These are phyloP conservation scores for Microplitis deprimator DNA, from an alignment of 2,888 invertebrate genomes.

Conservation along the genomic window DNA sequence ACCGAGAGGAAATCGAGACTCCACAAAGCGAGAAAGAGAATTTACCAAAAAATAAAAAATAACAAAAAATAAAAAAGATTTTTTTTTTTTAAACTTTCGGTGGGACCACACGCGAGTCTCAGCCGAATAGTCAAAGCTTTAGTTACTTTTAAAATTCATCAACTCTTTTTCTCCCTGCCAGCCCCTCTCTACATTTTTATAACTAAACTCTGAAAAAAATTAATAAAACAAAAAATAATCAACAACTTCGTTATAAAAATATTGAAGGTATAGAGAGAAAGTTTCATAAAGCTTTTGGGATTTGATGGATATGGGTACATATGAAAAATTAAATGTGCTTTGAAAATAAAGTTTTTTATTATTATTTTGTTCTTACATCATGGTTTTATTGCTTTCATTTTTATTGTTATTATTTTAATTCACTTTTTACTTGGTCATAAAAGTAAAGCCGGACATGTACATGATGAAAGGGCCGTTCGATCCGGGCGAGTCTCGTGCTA, in stretches of 20 bases:
- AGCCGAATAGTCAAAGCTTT: conserved; percentile 26
- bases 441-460: not conserved
- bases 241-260: conserved; percentile 22
- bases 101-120: not conserved
- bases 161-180: not conserved
- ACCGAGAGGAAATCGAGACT: not conserved
- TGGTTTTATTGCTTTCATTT: not conserved
- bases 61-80: not conserved
- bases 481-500: conserved; percentile 47
- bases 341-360: too few relatives aligned
- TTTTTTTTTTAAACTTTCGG: not conserved
- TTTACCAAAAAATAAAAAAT: not conserved
- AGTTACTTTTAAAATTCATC: conserved; percentile 21
- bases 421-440: not conserved
- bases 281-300: conserved; percentile 1
- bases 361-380: not conserved
- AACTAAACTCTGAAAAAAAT: not conserved
- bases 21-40: conserved; percentile 14
- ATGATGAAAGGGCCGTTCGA: conserved; percentile 28
- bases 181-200: not conserved
- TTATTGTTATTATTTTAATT: not conserved
- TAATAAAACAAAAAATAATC: not conserved
- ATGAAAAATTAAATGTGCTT: not conserved
- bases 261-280: conserved; percentile 10
- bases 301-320: not conserved